phyloP scores from a whole-genome alignment of 2,113 vertebrate genomes.

The Carassius carassius region DNA sequence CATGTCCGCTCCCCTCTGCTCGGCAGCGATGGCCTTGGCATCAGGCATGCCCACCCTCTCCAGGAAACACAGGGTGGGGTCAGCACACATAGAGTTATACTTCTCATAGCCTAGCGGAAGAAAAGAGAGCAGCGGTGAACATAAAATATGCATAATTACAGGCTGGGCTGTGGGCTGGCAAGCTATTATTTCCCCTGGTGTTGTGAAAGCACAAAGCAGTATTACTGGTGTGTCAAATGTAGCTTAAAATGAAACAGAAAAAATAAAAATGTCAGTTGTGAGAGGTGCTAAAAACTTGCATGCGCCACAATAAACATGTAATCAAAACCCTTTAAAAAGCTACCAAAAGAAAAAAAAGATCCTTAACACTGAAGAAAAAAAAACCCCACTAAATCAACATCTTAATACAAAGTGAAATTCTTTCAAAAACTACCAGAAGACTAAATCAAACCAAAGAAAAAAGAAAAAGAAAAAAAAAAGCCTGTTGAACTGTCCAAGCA shows the following conservation, averaged over 20 bases:
- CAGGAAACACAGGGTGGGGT: slow-evolving; percentile 91
- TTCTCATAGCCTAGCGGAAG: slow-evolving; percentile 90
- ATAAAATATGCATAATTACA: slow-evolving; percentile 25
- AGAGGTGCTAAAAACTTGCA: too few relatives aligned
- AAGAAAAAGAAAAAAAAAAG: slow-evolving; percentile 31
- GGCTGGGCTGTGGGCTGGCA: background rate
- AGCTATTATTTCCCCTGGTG: slow-evolving; percentile 25
- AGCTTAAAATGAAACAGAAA: background rate
- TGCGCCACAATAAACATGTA: too few relatives aligned
- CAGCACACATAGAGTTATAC: slow-evolving; percentile 98
- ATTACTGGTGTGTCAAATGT: background rate
- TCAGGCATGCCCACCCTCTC: slow-evolving; percentile 98
- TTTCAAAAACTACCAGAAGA: background rate
- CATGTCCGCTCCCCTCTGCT: slow-evolving; percentile 98
- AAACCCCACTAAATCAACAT: too few relatives aligned
- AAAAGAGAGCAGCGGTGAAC: slow-evolving; percentile 35
- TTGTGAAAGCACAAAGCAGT: background rate
- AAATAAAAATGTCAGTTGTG: background rate
- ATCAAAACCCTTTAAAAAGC: background rate
- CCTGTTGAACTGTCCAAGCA: slow-evolving; percentile 84
- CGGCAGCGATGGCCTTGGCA: slow-evolving; percentile 97
- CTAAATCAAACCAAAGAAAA: background rate
- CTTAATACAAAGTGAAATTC: background rate
- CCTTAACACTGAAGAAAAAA: too few relatives aligned
- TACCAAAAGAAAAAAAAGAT: background rate